Evolutionary conservation across 2,888 invertebrate genomes (phyloP).

Genomic region (Sarcophaga rosellei): DNA sequence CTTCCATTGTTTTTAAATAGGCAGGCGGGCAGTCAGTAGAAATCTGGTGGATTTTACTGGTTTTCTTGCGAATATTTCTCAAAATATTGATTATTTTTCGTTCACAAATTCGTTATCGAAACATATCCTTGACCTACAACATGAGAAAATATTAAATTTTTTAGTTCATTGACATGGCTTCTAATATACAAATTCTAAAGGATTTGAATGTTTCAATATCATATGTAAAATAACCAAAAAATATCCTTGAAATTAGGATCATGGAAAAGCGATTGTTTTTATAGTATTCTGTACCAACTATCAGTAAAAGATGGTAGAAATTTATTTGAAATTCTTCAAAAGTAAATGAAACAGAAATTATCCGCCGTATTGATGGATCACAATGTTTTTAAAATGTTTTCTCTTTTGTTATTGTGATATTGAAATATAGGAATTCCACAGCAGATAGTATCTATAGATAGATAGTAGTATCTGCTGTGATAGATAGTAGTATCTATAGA

Average conservation of each 20-base stretch:
- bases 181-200: background rate
- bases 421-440: no score
- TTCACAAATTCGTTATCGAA: conserved; percentile 15
- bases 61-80: background rate
- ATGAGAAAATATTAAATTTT: conserved; percentile 19
- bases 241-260: background rate
- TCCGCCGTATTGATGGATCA: no score
- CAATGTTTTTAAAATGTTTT: no score
- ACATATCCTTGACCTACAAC: conserved; percentile 62
- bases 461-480: no score
- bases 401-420: no score
- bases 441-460: no score
- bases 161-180: background rate
- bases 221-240: background rate
- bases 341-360: no score
- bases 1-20: conserved; percentile 39
- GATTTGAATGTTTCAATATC: background rate
- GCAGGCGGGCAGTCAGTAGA: conserved; percentile 14
- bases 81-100: conserved; percentile 54
- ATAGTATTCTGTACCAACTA: no score
- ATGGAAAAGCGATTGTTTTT: no score
- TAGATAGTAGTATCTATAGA: no score
- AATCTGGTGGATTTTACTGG: conserved; percentile 24
- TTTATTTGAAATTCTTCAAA: no score
- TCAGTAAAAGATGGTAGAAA: no score